Conservation (phyloP, 2,113 vertebrate genomes). For the Hipposideros armiger region DNA sequence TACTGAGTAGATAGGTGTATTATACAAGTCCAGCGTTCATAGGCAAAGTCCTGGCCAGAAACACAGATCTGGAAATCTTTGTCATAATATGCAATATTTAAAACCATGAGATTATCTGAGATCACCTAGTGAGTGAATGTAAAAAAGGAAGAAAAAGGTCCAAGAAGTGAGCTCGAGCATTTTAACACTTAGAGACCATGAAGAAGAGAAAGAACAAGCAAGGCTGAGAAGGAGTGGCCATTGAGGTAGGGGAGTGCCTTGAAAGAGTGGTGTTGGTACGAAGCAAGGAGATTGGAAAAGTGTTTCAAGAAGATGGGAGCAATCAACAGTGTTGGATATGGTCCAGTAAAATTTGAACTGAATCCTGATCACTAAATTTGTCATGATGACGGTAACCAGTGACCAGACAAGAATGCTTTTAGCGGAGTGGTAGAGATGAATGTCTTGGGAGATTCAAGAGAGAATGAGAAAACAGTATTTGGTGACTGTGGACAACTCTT, state of each 20-base stretch:
- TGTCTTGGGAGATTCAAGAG: neutral
- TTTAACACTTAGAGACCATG: neutral
- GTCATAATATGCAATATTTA: neutral
- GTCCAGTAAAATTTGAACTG: neutral
- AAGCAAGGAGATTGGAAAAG: neutral
- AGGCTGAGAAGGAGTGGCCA: neutral
- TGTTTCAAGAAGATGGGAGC: neutral
- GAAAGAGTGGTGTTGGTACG: neutral
- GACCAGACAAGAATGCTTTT: neutral
- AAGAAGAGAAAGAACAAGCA: neutral
- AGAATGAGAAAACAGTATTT: neutral
- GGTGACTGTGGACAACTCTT: neutral
- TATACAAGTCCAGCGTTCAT: neutral
- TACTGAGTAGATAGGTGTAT: neutral
- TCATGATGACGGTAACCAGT: neutral
- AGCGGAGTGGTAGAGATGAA: neutral
- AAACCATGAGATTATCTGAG: neutral
- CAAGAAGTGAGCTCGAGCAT: neutral
- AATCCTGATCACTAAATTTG: neutral
- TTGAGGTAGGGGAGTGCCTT: accelerated
- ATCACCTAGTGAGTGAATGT: neutral
- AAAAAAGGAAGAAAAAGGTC: neutral
- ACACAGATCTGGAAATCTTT: neutral
- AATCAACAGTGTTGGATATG: neutral
- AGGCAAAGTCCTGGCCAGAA: neutral